These are phyloP conservation scores for Ernsta delagoae DNA, from an alignment of 2,888 invertebrate genomes.

Conservation along the genomic window DNA sequence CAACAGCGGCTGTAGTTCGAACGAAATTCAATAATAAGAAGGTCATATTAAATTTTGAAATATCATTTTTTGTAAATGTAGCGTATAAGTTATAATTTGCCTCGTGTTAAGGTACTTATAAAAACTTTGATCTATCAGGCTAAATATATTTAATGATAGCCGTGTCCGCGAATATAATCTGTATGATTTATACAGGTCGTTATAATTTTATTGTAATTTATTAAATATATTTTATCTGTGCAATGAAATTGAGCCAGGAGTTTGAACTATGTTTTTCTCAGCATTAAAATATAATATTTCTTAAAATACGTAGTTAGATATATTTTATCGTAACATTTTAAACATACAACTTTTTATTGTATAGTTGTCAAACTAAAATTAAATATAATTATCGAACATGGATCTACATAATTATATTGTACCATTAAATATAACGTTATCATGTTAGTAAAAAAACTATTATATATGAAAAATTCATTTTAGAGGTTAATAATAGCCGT, in stretches of 20 bases:
- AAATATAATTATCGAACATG: slow-evolving; percentile 13
- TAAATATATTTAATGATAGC: slow-evolving; percentile 30
- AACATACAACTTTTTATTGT: slow-evolving; percentile 16
- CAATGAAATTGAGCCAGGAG: slow-evolving; percentile 45
- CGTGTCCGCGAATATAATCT: slow-evolving; percentile 25
- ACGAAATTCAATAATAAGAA: too few species aligned
- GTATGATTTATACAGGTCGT: slow-evolving; percentile 26
- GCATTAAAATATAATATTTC: slow-evolving; percentile 34
- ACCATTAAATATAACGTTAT: slow-evolving; percentile 15
- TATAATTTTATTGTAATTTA: slow-evolving; percentile 41
- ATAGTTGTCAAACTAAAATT: slow-evolving; percentile 23
- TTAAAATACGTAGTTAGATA: slow-evolving; percentile 27
- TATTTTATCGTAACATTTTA: slow-evolving; percentile 8
- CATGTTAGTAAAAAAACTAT: slow-evolving; percentile 3
- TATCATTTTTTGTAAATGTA: too few species aligned
- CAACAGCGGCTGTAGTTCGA: too few species aligned
- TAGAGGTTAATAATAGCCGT: background rate
- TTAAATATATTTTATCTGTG: slow-evolving; percentile 45
- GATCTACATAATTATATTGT: background rate
- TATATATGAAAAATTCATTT: background rate
- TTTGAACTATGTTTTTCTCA: slow-evolving; percentile 36
- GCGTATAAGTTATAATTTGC: slow-evolving; percentile 21
- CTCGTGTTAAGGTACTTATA: slow-evolving; percentile 34
- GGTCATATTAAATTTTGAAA: too few species aligned
- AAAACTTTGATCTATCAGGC: slow-evolving; percentile 35